Percentiles rank a stretch among this genome's conserved stretches.
Evolutionary conservation across 2,797 vertebrate species (phyloP).

Genomic region (Scolopax rusticola): DNA sequence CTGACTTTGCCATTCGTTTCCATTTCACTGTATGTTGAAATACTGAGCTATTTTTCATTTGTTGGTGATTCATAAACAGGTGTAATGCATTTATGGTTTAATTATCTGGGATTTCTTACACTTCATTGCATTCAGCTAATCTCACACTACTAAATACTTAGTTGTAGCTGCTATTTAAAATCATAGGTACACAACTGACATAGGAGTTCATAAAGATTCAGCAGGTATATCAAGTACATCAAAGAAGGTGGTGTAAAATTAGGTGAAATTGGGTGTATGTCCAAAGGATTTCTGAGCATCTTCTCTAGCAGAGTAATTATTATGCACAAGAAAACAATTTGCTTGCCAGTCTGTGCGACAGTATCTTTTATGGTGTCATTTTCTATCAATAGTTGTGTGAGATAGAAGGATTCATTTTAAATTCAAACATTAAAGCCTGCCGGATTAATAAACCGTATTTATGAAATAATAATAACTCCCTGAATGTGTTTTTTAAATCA

Average conservation of each 20-base stretch:
- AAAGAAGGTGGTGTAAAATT: not conserved
- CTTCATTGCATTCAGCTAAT: not conserved
- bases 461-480: slow-evolving; percentile 28
- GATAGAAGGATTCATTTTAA: not conserved
- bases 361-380: not conserved
- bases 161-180: slow-evolving; percentile 21
- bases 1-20: not conserved
- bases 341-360: not conserved
- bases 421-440: not conserved
- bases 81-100: not conserved
- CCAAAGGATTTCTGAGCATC: not conserved
- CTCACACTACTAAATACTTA: not conserved
- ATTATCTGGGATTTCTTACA: not conserved
- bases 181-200: not conserved
- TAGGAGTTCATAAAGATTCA: not conserved
- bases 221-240: not conserved
- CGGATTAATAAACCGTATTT: slow-evolving; percentile 29
- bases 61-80: not conserved
- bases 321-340: not conserved
- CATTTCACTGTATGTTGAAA: not conserved
- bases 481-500: not conserved
- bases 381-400: not conserved
- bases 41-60: not conserved
- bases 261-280: not conserved
- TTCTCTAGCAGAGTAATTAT: not conserved